Percentiles rank a stretch among this genome's conserved stretches.
These are phyloP conservation scores for Ginglymostoma cirratum DNA, from an alignment of 2,113 vertebrate species.

Conservation along the genomic window DNA sequence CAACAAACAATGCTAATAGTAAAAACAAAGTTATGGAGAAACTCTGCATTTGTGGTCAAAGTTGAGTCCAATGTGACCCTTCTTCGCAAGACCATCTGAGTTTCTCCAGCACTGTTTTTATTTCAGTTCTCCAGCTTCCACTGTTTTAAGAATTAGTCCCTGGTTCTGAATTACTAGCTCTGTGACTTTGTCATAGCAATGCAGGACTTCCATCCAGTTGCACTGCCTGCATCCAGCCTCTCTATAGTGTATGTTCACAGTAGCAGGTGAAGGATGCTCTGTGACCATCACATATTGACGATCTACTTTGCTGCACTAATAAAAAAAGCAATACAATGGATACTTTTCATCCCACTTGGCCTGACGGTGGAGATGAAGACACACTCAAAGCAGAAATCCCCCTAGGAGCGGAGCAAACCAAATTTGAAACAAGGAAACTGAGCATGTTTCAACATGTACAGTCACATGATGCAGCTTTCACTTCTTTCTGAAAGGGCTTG, in stretches of 20 bases:
- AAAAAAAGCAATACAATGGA: background rate
- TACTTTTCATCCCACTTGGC: background rate
- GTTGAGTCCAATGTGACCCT: no score
- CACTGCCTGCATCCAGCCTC: background rate
- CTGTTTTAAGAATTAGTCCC: no score
- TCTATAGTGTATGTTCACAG: background rate
- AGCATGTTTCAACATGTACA: background rate
- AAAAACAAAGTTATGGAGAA: no score
- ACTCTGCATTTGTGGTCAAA: no score
- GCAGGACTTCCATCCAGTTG: background rate
- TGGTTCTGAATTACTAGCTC: no score
- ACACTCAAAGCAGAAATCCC: background rate
- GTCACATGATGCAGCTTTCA: background rate
- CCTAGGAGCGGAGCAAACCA: background rate
- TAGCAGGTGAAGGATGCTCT: background rate
- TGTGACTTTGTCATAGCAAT: no score
- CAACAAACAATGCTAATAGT: no score
- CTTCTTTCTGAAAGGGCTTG: background rate
- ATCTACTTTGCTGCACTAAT: background rate
- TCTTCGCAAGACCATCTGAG: no score
- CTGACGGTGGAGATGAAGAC: background rate
- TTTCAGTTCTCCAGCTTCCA: no score
- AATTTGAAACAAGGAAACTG: background rate
- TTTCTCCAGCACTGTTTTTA: no score
- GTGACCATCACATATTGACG: background rate